Evolutionary conservation across 2,888 invertebrate genomes (phyloP), one percentile per base, ranked within the genome.

Genomic region (Ectemnius cavifrons): DNA sequence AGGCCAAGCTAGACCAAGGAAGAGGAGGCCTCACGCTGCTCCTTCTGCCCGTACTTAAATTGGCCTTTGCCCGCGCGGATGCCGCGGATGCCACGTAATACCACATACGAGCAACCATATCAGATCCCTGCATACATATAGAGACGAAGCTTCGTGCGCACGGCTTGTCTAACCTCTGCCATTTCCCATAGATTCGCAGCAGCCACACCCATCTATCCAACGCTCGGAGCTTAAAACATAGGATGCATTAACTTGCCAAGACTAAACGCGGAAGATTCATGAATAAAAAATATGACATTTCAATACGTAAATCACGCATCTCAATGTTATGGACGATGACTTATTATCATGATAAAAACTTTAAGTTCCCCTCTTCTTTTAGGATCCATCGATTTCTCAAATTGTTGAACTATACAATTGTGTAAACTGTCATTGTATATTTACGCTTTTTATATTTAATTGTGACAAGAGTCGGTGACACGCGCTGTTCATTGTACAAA

Each of bases 181-280:
- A 88, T 88, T 88, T 88, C 88, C 86, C 86, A 87, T 87, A 86
- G 87, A 84, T 84, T 78, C 79, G 75, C 76, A 70, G 79, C 70
- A 65, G 83, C 87, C 88, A 88, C 88, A 87, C 88, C 88, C 87
- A 84, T 81, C 67, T 68, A 69, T 68, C 67, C 74, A 61, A 59
- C 59, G 61, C 37, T 49, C 61, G 69, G 49, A 71, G 81, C 69
- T 80, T 80, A 3, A 11, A 83, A 80, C 81, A 71, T 82, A 75
- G 76, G 65, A 56, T 69, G 71, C 68, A 77, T 80, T 76, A 70
- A 70, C 56, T 67, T 52, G 73, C 62, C 45, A 62, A 37, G 8
- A 8, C 37, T 37, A 37, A 11, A 11, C 47, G 59, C 67, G 20
- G 66, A 56, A 57, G 37, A 58, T 45, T 65, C 20, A 2, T 64